Conservation (phyloP, 2,797 vertebrate genomes). For the Anas bahamensis region DNA sequence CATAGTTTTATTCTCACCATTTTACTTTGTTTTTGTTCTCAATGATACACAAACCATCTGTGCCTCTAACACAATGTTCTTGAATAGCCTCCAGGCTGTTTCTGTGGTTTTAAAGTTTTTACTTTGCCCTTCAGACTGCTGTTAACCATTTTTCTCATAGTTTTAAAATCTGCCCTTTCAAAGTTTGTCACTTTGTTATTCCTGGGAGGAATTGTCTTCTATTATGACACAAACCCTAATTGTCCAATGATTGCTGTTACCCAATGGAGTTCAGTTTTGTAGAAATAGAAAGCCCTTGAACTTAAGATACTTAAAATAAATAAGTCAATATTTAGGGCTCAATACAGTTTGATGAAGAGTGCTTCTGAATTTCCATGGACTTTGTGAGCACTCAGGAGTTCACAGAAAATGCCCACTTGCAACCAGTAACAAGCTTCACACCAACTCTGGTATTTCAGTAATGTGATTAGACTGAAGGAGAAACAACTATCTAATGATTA, state of each 20-base stretch:
- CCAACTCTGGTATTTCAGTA: not conserved
- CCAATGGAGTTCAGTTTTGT: not conserved
- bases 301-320: not conserved
- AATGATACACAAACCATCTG: slow-evolving; percentile 74
- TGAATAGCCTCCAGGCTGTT: slow-evolving; percentile 75
- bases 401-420: not conserved
- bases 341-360: not conserved
- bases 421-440: not conserved
- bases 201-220: not conserved
- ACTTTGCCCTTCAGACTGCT: slow-evolving; percentile 75
- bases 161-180: slow-evolving; percentile 73
- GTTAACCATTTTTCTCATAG: slow-evolving; percentile 69
- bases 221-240: not conserved
- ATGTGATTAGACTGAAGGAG: not conserved
- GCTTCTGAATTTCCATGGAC: not conserved
- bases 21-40: slow-evolving; percentile 70
- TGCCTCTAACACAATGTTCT: slow-evolving; percentile 76
- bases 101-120: slow-evolving; percentile 75
- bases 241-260: not conserved
- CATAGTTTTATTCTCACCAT: slow-evolving; percentile 59
- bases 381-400: not conserved
- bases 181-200: slow-evolving; percentile 41
- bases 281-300: not conserved
- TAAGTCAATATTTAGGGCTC: not conserved
- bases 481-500: not conserved